Conservation (phyloP, 2,113 vertebrate genomes). For the Sigmodon hispidus region DNA sequence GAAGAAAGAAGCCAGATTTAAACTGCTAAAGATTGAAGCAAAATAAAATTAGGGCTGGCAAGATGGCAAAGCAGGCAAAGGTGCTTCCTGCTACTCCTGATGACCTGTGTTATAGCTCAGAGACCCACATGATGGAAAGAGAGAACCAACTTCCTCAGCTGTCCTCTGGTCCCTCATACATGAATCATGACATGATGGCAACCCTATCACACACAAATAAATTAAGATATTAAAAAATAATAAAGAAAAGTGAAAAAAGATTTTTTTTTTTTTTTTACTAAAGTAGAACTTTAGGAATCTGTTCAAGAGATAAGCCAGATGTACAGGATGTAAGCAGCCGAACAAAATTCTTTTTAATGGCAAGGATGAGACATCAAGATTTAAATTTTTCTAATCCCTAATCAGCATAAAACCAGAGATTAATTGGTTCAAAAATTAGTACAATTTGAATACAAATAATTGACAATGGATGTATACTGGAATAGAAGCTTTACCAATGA, state of each 20-base stretch:
- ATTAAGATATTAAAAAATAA: neutral
- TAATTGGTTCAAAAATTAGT: conserved; percentile 24
- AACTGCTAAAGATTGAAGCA: neutral
- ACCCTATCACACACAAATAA: neutral
- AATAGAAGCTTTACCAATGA: neutral
- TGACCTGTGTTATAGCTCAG: neutral
- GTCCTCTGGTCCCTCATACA: neutral
- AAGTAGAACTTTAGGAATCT: neutral
- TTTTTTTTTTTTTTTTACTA: neutral
- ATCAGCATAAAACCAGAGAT: conserved; percentile 50
- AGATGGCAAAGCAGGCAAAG: neutral
- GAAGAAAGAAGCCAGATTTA: neutral
- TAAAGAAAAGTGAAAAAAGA: neutral
- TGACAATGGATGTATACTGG: conserved; percentile 17
- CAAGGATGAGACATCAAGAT: neutral
- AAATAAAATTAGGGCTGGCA: neutral
- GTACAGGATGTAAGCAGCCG: neutral
- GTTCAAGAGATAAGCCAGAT: conserved; percentile 1
- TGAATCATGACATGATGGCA: neutral
- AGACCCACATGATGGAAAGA: neutral
- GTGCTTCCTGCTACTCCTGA: neutral
- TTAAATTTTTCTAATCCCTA: conserved; percentile 46
- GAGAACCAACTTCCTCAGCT: neutral
- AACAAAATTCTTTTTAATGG: neutral
- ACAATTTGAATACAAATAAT: conserved; percentile 53